Conservation (phyloP, 2,797 vertebrate species). For the Cryptoblepharus egeriae region DNA sequence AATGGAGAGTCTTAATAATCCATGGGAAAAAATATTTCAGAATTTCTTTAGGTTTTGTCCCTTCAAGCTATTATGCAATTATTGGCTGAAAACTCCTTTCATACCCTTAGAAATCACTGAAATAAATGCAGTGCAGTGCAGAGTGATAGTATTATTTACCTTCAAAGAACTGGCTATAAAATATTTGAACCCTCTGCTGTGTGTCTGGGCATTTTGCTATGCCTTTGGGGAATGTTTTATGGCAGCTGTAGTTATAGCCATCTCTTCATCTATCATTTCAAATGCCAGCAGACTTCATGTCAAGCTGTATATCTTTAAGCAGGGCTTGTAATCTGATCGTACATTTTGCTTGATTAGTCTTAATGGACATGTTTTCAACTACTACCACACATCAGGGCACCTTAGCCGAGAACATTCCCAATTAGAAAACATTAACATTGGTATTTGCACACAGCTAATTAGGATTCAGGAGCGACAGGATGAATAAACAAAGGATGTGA, state of each 20-base stretch:
- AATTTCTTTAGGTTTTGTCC: conserved; percentile 25
- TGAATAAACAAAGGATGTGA: conserved; percentile 46
- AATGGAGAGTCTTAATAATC: conserved; percentile 33
- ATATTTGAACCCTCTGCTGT: conserved; percentile 40
- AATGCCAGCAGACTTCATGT: neutral
- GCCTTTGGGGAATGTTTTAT: conserved; percentile 39
- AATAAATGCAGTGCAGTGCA: conserved; percentile 22
- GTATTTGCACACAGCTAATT: conserved; percentile 51
- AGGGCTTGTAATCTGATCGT: conserved; percentile 36
- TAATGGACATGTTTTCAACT: conserved; percentile 41
- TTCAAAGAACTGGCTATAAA: conserved; percentile 43
- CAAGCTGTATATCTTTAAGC: conserved; percentile 21
- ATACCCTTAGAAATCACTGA: conserved; percentile 8
- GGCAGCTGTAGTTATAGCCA: conserved; percentile 17
- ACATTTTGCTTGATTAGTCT: conserved; percentile 46
- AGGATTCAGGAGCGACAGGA: conserved; percentile 48
- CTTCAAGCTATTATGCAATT: conserved; percentile 48
- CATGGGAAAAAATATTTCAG: neutral
- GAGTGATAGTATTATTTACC: conserved; percentile 41
- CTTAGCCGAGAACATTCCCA: conserved; percentile 36
- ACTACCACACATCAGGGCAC: conserved; percentile 55
- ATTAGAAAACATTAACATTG: conserved; percentile 40
- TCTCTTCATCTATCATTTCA: neutral
- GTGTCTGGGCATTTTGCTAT: conserved; percentile 25
- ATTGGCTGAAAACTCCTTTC: conserved; percentile 43